These are phyloP conservation scores for Saccostrea echinata DNA, from an alignment of 1,140 invertebrate genomes.

Conservation along the genomic window DNA sequence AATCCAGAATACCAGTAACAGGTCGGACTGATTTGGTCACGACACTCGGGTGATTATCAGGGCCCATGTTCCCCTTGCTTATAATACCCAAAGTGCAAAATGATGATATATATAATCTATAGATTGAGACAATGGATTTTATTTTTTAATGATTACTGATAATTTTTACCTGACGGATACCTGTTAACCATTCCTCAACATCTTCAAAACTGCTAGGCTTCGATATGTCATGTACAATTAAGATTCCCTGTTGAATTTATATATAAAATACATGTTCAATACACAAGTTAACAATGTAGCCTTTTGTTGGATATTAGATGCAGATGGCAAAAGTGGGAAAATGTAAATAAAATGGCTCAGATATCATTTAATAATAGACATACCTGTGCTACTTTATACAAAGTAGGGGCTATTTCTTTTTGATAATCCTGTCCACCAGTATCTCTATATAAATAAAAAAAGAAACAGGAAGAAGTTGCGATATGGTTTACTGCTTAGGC, in stretches of 20 bases:
- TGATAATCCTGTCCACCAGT: slow-evolving; percentile 19
- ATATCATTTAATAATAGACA: background rate
- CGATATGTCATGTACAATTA: slow-evolving; percentile 39
- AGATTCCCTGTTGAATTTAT: slow-evolving; percentile 12
- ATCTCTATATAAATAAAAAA: background rate
- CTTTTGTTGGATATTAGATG: too few species aligned
- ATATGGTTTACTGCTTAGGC: background rate
- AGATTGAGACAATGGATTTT: too few species aligned
- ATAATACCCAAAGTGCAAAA: background rate
- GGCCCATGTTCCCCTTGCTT: too few species aligned
- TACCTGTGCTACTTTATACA: background rate
- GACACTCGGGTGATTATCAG: too few species aligned
- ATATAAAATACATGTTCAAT: too few species aligned
- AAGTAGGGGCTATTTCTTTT: background rate
- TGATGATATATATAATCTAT: too few species aligned
- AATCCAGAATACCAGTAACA: too few species aligned
- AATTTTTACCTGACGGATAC: slow-evolving; percentile 5
- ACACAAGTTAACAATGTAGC: too few species aligned
- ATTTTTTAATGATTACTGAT: background rate
- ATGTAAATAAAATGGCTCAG: too few species aligned
- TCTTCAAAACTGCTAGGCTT: slow-evolving; percentile 22
- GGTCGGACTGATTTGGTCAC: too few species aligned
- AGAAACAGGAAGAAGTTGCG: background rate
- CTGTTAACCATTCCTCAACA: slow-evolving; percentile 28
- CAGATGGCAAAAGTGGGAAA: too few species aligned